Conservation (phyloP, 2,113 vertebrate species). For the Cololabis saira region DNA sequence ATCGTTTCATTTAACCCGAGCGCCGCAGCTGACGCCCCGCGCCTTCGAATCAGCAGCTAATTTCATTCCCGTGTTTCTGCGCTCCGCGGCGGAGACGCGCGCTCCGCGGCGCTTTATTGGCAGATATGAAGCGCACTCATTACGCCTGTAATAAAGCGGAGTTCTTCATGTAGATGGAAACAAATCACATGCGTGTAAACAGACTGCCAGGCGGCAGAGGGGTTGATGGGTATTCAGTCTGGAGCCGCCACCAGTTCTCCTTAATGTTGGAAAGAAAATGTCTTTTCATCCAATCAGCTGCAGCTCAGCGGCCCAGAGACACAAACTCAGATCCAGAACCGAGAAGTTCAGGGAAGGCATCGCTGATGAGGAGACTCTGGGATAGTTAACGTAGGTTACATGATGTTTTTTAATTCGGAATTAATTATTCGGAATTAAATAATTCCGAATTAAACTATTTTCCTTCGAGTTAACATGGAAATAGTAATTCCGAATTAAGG, state of each 20-base stretch:
- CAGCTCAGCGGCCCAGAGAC: not conserved
- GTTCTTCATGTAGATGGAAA: constrained; percentile 64
- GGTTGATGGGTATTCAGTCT: constrained; percentile 43
- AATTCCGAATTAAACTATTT: too few relatives aligned
- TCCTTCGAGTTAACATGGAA: too few relatives aligned
- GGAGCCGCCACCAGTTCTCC: not conserved
- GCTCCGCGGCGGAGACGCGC: constrained; percentile 27
- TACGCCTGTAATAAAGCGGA: constrained; percentile 59
- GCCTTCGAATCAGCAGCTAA: constrained; percentile 55
- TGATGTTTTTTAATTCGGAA: too few relatives aligned
- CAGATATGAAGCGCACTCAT: constrained; percentile 57
- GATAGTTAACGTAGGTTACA: too few relatives aligned
- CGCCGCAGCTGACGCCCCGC: constrained; percentile 31
- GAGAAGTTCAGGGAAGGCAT: not conserved
- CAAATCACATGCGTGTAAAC: constrained; percentile 48
- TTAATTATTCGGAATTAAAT: too few relatives aligned
- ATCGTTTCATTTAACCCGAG: constrained; percentile 64
- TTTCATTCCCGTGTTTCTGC: constrained; percentile 68
- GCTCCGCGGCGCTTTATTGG: constrained; percentile 54
- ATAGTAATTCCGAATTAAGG: too few relatives aligned
- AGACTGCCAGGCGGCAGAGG: not conserved
- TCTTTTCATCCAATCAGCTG: constrained; percentile 35
- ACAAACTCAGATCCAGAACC: not conserved
- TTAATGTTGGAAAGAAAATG: constrained; percentile 2
- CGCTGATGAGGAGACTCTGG: not conserved